Percentiles rank a stretch among this genome's conserved stretches.
Conservation (phyloP, 2,888 invertebrate species). For the Netelia virgata region DNA sequence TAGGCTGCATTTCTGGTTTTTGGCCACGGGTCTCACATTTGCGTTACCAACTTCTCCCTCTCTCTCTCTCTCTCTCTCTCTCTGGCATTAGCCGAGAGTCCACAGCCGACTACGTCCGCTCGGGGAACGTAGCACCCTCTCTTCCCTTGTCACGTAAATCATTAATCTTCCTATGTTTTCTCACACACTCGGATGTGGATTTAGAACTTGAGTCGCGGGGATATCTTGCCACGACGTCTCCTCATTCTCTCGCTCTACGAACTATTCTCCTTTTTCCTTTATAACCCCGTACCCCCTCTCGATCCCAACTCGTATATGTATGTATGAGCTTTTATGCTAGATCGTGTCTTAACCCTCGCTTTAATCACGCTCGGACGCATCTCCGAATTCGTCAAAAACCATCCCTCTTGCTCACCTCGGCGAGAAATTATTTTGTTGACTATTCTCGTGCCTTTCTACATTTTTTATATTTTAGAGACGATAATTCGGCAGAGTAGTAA, state of each 20-base stretch:
- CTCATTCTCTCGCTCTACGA: constrained; percentile 50
- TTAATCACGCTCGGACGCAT: constrained; percentile 34
- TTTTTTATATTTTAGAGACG: neutral
- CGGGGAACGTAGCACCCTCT: constrained; percentile 70
- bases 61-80: constrained; percentile 66
- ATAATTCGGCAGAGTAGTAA: too few species aligned
- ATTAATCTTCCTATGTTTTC: constrained; percentile 85
- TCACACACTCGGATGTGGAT: constrained; percentile 85
- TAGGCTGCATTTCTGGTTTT: constrained; percentile 5
- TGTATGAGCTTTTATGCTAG: neutral
- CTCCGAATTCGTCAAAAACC: constrained; percentile 6
- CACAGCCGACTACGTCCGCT: constrained; percentile 51
- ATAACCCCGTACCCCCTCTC: constrained; percentile 30
- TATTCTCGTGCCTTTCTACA: neutral
- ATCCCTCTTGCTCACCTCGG: neutral
- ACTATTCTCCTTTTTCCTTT: constrained; percentile 58
- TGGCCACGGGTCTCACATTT: constrained; percentile 39
- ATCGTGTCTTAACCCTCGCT: constrained; percentile 17
- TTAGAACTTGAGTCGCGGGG: constrained; percentile 82
- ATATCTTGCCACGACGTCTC: constrained; percentile 75
- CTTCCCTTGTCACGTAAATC: constrained; percentile 83
- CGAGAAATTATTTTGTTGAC: neutral
- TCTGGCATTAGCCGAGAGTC: constrained; percentile 48
- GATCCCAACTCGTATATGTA: constrained; percentile 35
- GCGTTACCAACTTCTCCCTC: constrained; percentile 36